A percentile compares a stretch with the other conserved stretches of the same genome.
These are phyloP conservation scores for Amyelois transitella DNA, from an alignment of 1,140 invertebrate genomes.

Conservation along the genomic window DNA sequence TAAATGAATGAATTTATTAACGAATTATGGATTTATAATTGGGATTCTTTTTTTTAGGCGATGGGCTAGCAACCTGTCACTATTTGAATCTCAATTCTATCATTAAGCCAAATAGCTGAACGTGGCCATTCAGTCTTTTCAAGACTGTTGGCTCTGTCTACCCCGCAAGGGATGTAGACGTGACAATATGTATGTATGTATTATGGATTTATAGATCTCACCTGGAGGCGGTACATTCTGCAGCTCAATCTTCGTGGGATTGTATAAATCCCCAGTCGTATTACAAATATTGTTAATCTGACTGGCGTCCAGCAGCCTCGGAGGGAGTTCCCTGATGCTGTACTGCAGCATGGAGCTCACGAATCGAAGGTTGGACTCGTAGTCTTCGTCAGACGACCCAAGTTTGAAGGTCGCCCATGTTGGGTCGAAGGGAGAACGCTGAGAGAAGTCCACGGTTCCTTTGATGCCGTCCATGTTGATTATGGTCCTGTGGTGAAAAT, in stretches of 20 bases:
- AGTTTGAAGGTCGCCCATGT: constrained; percentile 87
- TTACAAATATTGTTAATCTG: constrained; percentile 74
- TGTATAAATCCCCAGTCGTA: constrained; percentile 80
- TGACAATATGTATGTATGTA: no score
- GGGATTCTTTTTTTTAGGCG: no score
- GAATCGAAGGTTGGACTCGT: constrained; percentile 79
- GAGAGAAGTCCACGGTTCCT: constrained; percentile 86
- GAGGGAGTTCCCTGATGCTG: constrained; percentile 82
- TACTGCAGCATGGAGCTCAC: constrained; percentile 76
- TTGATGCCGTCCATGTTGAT: constrained; percentile 88
- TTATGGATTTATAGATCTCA: no score
- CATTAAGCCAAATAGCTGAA: no score
- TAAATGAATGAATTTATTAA: no score
- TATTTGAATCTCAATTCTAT: no score
- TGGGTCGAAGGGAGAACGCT: constrained; percentile 89
- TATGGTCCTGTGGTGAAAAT: constrained; percentile 74
- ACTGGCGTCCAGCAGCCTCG: constrained; percentile 72
- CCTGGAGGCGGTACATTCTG: constrained; percentile 79
- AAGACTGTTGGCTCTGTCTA: no score
- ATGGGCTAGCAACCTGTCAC: no score
- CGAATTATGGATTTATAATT: no score
- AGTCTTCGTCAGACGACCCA: constrained; percentile 75
- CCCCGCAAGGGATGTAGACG: no score
- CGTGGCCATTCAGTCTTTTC: no score
- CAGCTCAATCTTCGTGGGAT: constrained; percentile 78